Evolutionary conservation across 2,113 vertebrate species (phyloP), one percentile per base, ranked within the genome.

Genomic region (Gobiocypris rarus): DNA sequence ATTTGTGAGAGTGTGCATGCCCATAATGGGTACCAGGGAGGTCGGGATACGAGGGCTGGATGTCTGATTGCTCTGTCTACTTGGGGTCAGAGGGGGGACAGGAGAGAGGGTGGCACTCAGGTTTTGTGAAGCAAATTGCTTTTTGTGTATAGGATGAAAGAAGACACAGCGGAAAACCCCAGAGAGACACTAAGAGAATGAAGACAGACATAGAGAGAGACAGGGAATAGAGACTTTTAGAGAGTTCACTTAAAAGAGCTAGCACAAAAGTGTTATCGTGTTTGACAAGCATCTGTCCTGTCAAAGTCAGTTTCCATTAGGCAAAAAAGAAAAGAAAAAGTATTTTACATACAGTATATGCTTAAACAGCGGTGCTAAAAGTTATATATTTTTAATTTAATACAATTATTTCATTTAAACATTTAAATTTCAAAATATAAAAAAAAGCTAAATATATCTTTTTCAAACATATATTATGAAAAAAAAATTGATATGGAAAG

Each of bases 91-190:
- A 78, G 7, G n/a, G 7, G 22, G n/a, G 34, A 24, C 56, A 17
- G 26, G 28, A 52, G 43, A 48, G 15, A 67, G 78, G 43, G 59
- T 50, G 61, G 78, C 78, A 81, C 43, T 81, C 26, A 45, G 78
- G 45, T 67, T 63, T 67, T 52, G 59, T 67, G 15, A 41, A 65
- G 28, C 61, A 81, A 81, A 81, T 81, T 67, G 78, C 59, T 81
- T 67, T 80, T 81, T 67, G 61, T 67, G 78, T 81, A 45, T 83
- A n/a, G 41, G 82, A 48, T 73, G 38, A 59, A 67, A 81, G 43
- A 24, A 80, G 45, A 81, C 24, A 81, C 9, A 5, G 24, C 48
- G 17, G 15, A 74, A 83, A 59, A 61, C 70, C 38, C 17, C 7
- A 76, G 24, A 58, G 31, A 76, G 28, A 83, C n/a, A 48, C 17